Evolutionary conservation across 1,140 invertebrate genomes (phyloP).

Genomic region (Trichomalopsis sarcophagae): DNA sequence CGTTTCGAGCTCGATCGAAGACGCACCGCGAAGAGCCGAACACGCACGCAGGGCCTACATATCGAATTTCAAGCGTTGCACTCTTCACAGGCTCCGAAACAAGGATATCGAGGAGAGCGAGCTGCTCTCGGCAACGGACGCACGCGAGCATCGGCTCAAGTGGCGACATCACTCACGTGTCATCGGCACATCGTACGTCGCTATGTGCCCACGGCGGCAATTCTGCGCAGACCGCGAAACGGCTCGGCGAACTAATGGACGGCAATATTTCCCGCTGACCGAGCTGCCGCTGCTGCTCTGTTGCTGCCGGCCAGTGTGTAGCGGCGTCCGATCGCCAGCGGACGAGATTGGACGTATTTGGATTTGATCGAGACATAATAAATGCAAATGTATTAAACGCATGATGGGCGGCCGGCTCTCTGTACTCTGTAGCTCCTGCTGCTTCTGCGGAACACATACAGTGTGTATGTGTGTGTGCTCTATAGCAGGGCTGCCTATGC

Average conservation of each 20-base stretch:
- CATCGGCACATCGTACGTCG: conserved; percentile 56
- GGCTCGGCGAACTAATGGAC: conserved; percentile 61
- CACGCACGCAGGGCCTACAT: too few relatives aligned
- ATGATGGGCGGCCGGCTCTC: background rate
- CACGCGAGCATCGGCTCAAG: background rate
- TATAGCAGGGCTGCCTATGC: background rate
- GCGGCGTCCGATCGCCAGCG: background rate
- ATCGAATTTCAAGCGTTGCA: background rate
- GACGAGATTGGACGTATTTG: conserved; percentile 60
- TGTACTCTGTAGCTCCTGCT: background rate
- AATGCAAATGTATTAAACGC: conserved; percentile 42
- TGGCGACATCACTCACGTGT: conserved; percentile 63
- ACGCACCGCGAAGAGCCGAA: too few relatives aligned
- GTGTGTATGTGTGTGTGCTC: too few relatives aligned
- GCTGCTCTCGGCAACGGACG: background rate
- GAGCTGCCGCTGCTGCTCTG: conserved; percentile 28
- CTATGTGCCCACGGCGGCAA: conserved; percentile 53
- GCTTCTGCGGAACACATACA: background rate
- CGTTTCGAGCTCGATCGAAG: too few relatives aligned
- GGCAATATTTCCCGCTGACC: conserved; percentile 63
- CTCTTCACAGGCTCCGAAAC: background rate
- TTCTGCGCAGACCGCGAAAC: conserved; percentile 61
- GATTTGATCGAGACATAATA: conserved; percentile 58
- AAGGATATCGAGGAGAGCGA: background rate
- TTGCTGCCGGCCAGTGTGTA: background rate